phyloP scores from a whole-genome alignment of 2,797 vertebrate genomes.

The Phrynocephalus forsythii region DNA sequence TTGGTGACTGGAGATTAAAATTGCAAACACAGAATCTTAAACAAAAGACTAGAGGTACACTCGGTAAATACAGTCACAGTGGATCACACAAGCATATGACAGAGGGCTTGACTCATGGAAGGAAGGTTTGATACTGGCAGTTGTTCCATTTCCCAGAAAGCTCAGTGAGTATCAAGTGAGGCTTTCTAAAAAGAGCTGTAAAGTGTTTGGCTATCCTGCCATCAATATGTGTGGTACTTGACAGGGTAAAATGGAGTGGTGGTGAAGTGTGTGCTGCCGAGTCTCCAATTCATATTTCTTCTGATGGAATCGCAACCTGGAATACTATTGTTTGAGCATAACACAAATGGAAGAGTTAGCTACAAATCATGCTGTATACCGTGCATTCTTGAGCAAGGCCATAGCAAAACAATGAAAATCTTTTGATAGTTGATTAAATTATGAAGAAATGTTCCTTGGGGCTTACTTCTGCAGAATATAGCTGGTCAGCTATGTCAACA shows the following conservation, averaged over 20 bases:
- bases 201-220: not conserved
- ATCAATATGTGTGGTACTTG: not conserved
- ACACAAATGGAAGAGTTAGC: not conserved
- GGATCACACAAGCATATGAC: too few species aligned
- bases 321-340: rapidly evolving
- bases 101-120: not conserved
- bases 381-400: not conserved
- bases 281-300: not conserved
- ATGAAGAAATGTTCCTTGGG: not conserved
- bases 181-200: not conserved
- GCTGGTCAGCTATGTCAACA: constrained; percentile 7
- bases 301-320: not conserved
- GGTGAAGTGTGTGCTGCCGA: not conserved
- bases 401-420: not conserved
- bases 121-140: not conserved
- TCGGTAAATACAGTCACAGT: not conserved
- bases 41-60: not conserved
- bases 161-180: not conserved
- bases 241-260: not conserved
- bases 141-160: not conserved
- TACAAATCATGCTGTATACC: rapidly evolving
- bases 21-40: not conserved
- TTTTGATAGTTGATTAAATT: not conserved
- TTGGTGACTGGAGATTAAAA: not conserved
- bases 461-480: constrained; percentile 13